A percentile compares a stretch with the other conserved stretches of the same genome.
Conservation (phyloP, 2,113 vertebrate species). For the Sturnus vulgaris region DNA sequence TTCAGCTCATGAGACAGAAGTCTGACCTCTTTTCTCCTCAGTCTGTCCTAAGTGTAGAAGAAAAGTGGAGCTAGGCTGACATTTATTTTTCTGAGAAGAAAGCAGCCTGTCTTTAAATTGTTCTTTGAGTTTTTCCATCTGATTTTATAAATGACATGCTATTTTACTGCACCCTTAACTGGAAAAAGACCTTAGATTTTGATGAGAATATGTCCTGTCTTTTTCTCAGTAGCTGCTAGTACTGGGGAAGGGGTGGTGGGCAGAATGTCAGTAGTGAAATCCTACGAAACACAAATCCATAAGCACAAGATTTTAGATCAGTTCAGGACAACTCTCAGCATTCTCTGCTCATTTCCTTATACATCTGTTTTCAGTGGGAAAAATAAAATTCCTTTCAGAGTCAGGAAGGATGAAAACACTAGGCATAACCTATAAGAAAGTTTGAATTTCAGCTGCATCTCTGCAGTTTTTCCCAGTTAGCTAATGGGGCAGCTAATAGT, state of each 20-base stretch:
- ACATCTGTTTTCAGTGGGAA: not conserved
- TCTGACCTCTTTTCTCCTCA: not conserved
- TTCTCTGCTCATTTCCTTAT: not conserved
- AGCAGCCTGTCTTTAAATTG: not conserved
- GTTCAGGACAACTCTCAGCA: not conserved
- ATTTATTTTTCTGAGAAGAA: conserved; percentile 45
- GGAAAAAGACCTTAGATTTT: conserved; percentile 39
- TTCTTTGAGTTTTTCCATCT: conserved; percentile 65
- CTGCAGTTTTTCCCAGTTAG: not conserved
- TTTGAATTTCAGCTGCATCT: not conserved
- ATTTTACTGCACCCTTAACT: conserved; percentile 55
- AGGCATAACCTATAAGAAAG: not conserved
- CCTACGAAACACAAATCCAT: not conserved
- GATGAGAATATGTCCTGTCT: not conserved
- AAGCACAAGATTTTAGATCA: not conserved
- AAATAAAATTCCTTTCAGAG: not conserved
- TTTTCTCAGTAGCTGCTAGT: not conserved
- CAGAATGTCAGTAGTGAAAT: not conserved
- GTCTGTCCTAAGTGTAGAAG: not conserved
- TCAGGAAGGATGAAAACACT: not conserved
- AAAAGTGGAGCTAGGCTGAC: not conserved
- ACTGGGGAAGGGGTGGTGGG: not conserved
- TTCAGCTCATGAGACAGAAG: not conserved
- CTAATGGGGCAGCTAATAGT: not conserved
- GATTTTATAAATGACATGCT: conserved; percentile 44